A percentile compares a stretch with the other conserved stretches of the same genome.
These are phyloP conservation scores for Drepanosiphum platanoidis DNA, from an alignment of 2,888 invertebrate genomes.

Conservation along the genomic window DNA sequence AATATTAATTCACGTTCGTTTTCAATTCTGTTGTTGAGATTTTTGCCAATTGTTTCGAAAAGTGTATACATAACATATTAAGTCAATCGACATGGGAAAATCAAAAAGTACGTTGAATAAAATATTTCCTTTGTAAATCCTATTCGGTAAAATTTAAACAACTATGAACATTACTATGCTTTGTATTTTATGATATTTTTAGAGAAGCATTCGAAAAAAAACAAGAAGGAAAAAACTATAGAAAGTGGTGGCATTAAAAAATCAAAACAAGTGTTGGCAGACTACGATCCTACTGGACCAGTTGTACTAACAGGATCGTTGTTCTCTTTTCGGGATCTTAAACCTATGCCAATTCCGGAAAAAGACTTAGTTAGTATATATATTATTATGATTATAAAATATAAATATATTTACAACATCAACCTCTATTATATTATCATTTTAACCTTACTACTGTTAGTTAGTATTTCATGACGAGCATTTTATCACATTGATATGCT, in stretches of 20 bases:
- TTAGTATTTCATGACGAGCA: no score
- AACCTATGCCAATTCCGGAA: slow-evolving; percentile 87
- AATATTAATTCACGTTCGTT: background rate
- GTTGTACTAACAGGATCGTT: slow-evolving; percentile 82
- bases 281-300: slow-evolving; percentile 79
- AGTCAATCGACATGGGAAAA: slow-evolving; percentile 33
- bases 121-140: background rate
- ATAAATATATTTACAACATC: background rate
- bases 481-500: no score
- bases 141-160: background rate
- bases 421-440: no score
- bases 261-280: slow-evolving; percentile 48
- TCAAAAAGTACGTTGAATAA: slow-evolving; percentile 34
- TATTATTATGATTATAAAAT: background rate
- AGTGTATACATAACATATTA: background rate
- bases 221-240: slow-evolving; percentile 42
- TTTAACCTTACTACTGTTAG: no score
- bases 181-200: background rate
- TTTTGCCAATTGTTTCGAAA: background rate
- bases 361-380: slow-evolving; percentile 78
- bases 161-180: background rate
- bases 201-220: slow-evolving; percentile 58
- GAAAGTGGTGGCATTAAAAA: slow-evolving; percentile 33
- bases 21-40: background rate
- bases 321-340: slow-evolving; percentile 83